Percentiles rank a stretch among this genome's conserved stretches.
Evolutionary conservation across 2,888 invertebrate species (phyloP).

Genomic region (Mayetiola destructor): DNA sequence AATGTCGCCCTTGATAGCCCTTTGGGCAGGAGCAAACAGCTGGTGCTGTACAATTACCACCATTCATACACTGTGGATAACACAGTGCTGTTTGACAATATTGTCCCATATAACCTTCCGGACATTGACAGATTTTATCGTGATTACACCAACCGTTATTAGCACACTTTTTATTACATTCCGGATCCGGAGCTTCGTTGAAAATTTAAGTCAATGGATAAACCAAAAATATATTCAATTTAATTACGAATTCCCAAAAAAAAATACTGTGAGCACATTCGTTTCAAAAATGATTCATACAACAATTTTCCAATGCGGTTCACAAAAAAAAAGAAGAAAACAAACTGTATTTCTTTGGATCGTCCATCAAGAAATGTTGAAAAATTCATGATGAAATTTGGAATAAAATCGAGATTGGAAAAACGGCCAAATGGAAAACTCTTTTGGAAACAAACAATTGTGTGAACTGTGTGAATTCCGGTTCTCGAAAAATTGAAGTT

Average conservation of each 20-base stretch:
- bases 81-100: conserved; percentile 80
- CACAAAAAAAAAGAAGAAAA: too few relatives aligned
- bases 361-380: too few relatives aligned
- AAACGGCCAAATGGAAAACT: too few relatives aligned
- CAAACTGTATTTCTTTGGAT: too few relatives aligned
- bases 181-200: conserved; percentile 64
- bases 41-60: conserved; percentile 80
- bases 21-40: conserved; percentile 75
- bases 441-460: too few relatives aligned
- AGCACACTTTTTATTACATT: conserved; percentile 75
- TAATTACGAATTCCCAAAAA: background rate
- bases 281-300: background rate
- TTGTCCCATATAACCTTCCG: conserved; percentile 80
- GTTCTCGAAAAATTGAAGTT: too few relatives aligned
- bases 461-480: too few relatives aligned
- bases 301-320: background rate
- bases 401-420: too few relatives aligned
- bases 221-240: background rate
- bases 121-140: conserved; percentile 74
- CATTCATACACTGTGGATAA: conserved; percentile 86
- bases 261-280: too few relatives aligned
- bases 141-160: conserved; percentile 74
- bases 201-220: conserved; percentile 17
- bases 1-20: conserved; percentile 82
- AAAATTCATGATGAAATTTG: too few relatives aligned